These are phyloP conservation scores for Sphenopsis melanotis DNA, from an alignment of 2,797 vertebrate species.

Conservation along the genomic window DNA sequence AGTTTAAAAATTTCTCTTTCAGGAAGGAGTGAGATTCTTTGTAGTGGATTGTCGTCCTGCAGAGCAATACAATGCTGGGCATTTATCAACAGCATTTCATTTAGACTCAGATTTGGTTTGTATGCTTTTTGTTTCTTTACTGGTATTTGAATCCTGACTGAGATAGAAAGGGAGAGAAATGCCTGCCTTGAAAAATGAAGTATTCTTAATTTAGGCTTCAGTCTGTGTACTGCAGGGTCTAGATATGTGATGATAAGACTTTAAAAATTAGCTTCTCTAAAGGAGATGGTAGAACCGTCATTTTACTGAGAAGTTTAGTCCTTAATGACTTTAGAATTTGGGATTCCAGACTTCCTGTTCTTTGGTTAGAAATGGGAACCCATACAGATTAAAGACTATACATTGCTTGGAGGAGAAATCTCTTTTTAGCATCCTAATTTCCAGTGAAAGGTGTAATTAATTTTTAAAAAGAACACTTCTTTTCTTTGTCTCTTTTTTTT, in stretches of 20 bases:
- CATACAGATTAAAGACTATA: not conserved
- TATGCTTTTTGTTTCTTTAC: constrained; percentile 21
- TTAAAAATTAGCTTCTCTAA: not conserved
- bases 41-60: constrained; percentile 98
- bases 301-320: not conserved
- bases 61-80: constrained; percentile 97
- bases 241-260: not conserved
- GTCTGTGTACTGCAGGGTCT: not conserved
- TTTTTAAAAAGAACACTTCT: not conserved
- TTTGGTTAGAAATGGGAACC: not conserved
- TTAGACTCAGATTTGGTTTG: constrained; percentile 97
- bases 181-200: not conserved
- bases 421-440: not conserved
- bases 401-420: not conserved
- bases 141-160: not conserved
- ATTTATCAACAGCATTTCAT: constrained; percentile 97
- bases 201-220: not conserved
- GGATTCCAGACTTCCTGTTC: not conserved
- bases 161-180: not conserved
- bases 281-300: not conserved
- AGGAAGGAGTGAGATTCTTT: constrained; percentile 98
- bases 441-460: not conserved
- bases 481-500: not conserved
- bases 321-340: not conserved
- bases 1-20: constrained; percentile 13